A percentile compares a stretch with the other conserved stretches of the same genome.
These are phyloP conservation scores for Zhuqinia jingwanae DNA, from an alignment of 2,888 invertebrate species.

Conservation along the genomic window DNA sequence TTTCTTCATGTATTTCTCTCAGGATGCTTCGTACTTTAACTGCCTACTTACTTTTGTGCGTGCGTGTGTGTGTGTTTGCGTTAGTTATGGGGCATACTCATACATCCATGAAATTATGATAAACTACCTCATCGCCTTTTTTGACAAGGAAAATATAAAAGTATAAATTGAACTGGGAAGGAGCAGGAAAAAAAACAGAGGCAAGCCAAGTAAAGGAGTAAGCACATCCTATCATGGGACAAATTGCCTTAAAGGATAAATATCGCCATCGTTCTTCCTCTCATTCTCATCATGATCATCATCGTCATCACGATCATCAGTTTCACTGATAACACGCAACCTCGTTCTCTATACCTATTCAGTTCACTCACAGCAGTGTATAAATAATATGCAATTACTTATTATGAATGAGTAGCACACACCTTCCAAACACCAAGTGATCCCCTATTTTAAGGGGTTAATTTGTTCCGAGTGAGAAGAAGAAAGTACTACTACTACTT, in stretches of 20 bases:
- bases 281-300: not conserved
- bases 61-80: not conserved
- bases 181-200: slow-evolving; percentile 13
- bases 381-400: not conserved
- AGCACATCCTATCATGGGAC: slow-evolving; percentile 43
- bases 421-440: not conserved
- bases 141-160: slow-evolving; percentile 57
- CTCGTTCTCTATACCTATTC: not conserved
- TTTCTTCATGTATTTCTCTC: not conserved
- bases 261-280: slow-evolving; percentile 12
- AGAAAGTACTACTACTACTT: not conserved
- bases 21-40: slow-evolving; percentile 1
- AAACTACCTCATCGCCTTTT: slow-evolving; percentile 64
- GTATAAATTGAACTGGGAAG: slow-evolving; percentile 34
- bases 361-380: too few relatives aligned
- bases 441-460: slow-evolving; percentile 30
- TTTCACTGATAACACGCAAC: not conserved
- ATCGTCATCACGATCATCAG: not conserved
- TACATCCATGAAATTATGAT: slow-evolving; percentile 63
- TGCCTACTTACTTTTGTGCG: not conserved
- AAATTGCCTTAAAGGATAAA: slow-evolving; percentile 64
- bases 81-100: slow-evolving; percentile 2
- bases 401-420: slow-evolving; percentile 13
- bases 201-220: slow-evolving; percentile 4
- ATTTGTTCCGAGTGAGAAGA: slow-evolving; percentile 3